Evolutionary conservation across 2,113 vertebrate species (phyloP).

Genomic region (Sminthopsis crassicaudata): DNA sequence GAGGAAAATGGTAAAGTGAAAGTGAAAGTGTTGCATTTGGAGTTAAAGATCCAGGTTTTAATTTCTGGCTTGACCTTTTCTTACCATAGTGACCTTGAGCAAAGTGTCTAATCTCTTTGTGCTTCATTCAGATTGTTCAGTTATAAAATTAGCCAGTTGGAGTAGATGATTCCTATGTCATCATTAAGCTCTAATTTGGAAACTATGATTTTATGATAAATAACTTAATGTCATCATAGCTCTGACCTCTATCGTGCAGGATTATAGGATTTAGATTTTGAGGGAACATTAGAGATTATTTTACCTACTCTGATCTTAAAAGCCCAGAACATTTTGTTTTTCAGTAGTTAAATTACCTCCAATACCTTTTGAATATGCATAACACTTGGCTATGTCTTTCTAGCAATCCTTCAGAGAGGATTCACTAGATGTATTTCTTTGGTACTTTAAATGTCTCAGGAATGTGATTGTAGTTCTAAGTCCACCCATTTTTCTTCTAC

Average conservation of each 20-base stretch:
- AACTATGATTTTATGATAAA: not conserved
- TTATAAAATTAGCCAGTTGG: not conserved
- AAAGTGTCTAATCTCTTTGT: not conserved
- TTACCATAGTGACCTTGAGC: not conserved
- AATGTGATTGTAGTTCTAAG: not conserved
- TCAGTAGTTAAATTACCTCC: not conserved
- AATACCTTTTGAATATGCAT: not conserved
- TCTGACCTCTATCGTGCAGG: not conserved
- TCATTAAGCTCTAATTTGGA: not conserved
- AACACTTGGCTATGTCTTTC: not conserved
- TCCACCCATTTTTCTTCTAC: not conserved
- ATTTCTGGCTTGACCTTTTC: not conserved
- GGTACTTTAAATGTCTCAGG: not conserved
- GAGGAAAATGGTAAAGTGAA: not conserved
- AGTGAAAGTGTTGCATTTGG: not conserved
- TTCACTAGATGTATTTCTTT: not conserved
- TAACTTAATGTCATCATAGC: not conserved
- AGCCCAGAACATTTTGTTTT: not conserved
- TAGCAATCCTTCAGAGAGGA: not conserved
- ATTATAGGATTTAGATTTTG: not conserved
- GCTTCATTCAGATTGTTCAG: not conserved
- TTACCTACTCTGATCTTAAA: not conserved
- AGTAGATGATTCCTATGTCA: not conserved
- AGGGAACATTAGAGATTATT: not conserved
- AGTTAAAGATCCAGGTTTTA: not conserved